Conservation (phyloP, 2,797 vertebrate genomes). For the Peromyscus aztecus region DNA sequence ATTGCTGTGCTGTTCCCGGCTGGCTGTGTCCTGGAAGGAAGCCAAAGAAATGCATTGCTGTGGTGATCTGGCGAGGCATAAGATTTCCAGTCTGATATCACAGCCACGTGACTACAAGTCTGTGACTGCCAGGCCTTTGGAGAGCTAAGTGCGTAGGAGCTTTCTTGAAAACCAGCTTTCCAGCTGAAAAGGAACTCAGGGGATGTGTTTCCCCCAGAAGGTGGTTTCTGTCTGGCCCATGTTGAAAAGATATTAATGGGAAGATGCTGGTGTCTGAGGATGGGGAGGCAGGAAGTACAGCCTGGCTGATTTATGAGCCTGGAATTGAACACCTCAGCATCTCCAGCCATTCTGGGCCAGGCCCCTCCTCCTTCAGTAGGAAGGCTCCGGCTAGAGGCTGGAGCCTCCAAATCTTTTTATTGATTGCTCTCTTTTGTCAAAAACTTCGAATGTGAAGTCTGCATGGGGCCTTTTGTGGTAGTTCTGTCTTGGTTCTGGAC, state of each 20-base stretch:
- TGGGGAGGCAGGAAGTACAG: conserved; percentile 59
- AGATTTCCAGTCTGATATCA: conserved; percentile 9
- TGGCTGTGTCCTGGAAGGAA: conserved; percentile 63
- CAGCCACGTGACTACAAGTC: conserved; percentile 26
- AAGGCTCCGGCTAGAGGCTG: conserved; percentile 61
- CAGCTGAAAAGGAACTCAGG: neutral
- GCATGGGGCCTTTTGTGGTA: conserved; percentile 65
- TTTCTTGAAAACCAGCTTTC: neutral
- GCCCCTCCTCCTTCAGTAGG: conserved; percentile 60
- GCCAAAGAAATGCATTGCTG: conserved; percentile 62
- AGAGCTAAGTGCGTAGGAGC: neutral
- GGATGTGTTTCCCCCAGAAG: neutral
- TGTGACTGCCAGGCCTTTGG: neutral
- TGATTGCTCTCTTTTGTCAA: conserved; percentile 83
- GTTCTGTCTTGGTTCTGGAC: conserved; percentile 73
- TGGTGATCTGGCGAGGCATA: neutral
- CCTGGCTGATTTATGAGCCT: conserved; percentile 77
- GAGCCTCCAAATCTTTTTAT: conserved; percentile 48
- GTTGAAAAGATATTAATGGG: conserved; percentile 57
- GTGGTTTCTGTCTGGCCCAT: conserved; percentile 3
- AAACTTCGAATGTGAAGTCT: conserved; percentile 69
- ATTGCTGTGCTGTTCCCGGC: neutral
- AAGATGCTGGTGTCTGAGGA: conserved; percentile 67
- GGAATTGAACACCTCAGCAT: conserved; percentile 27
- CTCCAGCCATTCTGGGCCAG: conserved; percentile 1